Evolutionary conservation across 1,140 invertebrate species (phyloP), one percentile per base, ranked within the genome.

Genomic region (Lasaia peninsularis): DNA sequence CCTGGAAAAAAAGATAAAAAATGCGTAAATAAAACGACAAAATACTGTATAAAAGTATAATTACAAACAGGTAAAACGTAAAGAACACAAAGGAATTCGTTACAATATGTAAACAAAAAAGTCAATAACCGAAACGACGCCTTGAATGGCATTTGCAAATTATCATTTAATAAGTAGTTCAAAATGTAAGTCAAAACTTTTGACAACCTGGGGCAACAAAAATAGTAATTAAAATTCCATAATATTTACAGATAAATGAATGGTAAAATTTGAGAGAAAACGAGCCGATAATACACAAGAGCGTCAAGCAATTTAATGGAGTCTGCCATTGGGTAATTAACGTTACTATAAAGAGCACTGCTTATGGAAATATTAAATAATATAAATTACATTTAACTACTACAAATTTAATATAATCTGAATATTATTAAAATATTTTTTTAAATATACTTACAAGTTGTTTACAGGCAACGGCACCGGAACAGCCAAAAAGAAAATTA

Each of bases 391-490:
- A 48, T n/a, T 48, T 20, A 20, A 9, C 5, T 1, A 10, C 11
- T 10, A 10, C 18, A 21, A n/a, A 48, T 7, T 16, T 20, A 48
- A 11, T 18, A 20, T 5, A 21, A 20, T 48, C 11, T 10, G 11
- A 48, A 20, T 48, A 55, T 16, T 44, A 51, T 24, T 20, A 33
- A 32, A 53, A 21, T 40, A 55, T 24, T 28, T 33, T 31, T 2
- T 21, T 50, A 54, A 37, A 48, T 52, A 5, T 9, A 84, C 85
- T 86, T 64, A 88, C 85, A 62, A 81, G 72, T 74, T 86, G 82
- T 88, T 86, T 86, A 86, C 80, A 78, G 76, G 75, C 62, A 76
- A 72, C 71, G 69, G 56, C 78, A 77, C 58, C 67, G 75, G 66
- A 73, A 76, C 71, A 62, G 68, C 63, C 64, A 71, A 75, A 70